Percentiles rank a stretch among this genome's conserved stretches.
Conservation (phyloP, 2,797 vertebrate species). For the Enteromius afrohamiltoni region DNA sequence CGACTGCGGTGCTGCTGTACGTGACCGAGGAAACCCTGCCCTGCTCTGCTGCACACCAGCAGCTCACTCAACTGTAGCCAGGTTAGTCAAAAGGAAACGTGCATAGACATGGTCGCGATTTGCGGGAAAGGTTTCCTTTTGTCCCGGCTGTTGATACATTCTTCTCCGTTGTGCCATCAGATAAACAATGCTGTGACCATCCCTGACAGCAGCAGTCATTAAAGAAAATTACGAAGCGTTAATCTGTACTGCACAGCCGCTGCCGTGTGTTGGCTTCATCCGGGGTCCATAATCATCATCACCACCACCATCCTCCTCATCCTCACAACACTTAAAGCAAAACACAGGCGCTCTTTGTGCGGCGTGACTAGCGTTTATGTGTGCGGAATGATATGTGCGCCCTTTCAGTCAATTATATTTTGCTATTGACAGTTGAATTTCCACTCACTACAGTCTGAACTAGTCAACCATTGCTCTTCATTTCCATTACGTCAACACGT, state of each 20-base stretch:
- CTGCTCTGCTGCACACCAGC: constrained; percentile 12
- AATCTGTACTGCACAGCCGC: not conserved
- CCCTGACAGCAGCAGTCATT: not conserved
- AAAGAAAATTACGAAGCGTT: not conserved
- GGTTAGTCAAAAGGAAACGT: constrained; percentile 33
- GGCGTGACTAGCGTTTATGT: not conserved
- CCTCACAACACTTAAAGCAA: constrained; percentile 22
- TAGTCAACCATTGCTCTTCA: not conserved
- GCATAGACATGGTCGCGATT: not conserved
- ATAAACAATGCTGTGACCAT: not conserved
- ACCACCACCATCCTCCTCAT: not conserved
- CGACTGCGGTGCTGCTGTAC: constrained; percentile 21
- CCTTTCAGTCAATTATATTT: not conserved
- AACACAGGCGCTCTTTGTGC: constrained; percentile 35
- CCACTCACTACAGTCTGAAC: not conserved
- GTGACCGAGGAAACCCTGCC: constrained; percentile 13
- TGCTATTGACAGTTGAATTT: not conserved
- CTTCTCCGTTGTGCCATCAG: not conserved
- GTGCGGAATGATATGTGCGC: not conserved
- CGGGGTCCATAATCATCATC: not conserved
- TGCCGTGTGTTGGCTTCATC: constrained; percentile 12
- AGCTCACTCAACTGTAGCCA: constrained; percentile 10
- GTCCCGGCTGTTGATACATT: constrained; percentile 5
- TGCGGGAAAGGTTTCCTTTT: constrained; percentile 26
- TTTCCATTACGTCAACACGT: constrained; percentile 8